Percentiles rank a stretch among this genome's conserved stretches.
Conservation (phyloP, 2,888 invertebrate genomes). For the Ctenicera cuprea region DNA sequence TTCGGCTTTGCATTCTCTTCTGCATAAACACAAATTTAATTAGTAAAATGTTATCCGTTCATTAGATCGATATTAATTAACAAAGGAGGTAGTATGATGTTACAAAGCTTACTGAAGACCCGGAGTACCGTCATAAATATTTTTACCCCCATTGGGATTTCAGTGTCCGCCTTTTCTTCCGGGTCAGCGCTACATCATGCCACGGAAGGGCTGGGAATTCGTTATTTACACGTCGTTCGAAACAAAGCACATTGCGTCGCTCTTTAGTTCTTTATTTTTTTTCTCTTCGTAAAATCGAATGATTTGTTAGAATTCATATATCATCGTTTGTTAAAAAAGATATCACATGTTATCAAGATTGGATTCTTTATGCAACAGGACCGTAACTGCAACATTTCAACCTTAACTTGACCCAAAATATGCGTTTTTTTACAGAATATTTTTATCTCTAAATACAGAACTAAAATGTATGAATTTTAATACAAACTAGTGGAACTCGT, state of each 20-base stretch:
- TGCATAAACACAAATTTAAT: slow-evolving; percentile 4
- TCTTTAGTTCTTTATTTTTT: background rate
- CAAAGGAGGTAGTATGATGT: slow-evolving; percentile 14
- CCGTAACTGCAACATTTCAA: too few relatives aligned
- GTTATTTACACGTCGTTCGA: slow-evolving; percentile 22
- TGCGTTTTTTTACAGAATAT: too few relatives aligned
- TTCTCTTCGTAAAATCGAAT: background rate
- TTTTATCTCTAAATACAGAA: too few relatives aligned
- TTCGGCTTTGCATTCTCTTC: background rate
- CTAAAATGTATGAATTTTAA: too few relatives aligned
- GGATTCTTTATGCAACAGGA: too few relatives aligned
- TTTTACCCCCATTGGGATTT: slow-evolving; percentile 40
- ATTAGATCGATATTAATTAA: slow-evolving; percentile 24
- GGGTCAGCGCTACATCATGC: slow-evolving; percentile 44
- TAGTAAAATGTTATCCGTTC: background rate
- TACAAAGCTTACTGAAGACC: slow-evolving; percentile 5
- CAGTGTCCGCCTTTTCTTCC: slow-evolving; percentile 46
- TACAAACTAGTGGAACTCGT: too few relatives aligned
- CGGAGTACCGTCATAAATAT: slow-evolving; percentile 42
- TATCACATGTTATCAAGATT: background rate
- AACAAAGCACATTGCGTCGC: slow-evolving; percentile 24
- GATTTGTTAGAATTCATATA: background rate
- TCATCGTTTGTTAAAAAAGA: background rate
- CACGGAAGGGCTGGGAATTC: slow-evolving; percentile 17
- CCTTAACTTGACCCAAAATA: too few relatives aligned